phyloP scores from a whole-genome alignment of 2,113 vertebrate species.

The Gymnogyps californianus region DNA sequence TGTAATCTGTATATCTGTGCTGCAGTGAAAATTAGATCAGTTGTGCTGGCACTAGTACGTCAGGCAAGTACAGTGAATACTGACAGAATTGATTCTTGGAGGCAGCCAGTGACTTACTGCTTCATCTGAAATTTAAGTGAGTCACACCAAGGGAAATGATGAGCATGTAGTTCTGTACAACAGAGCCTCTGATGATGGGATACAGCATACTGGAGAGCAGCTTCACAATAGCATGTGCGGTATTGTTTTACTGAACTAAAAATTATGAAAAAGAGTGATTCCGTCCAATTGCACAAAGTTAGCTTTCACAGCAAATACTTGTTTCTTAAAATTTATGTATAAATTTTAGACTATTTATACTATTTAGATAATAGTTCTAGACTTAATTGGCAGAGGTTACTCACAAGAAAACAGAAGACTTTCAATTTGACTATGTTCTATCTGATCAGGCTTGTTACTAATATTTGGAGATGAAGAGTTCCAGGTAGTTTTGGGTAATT shows the following conservation, averaged over 20 bases:
- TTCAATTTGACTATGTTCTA: neutral
- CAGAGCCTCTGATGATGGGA: neutral
- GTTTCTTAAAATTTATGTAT: neutral
- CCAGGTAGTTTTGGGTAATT: neutral
- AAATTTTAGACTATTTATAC: neutral
- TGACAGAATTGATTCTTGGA: neutral
- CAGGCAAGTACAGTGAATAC: neutral
- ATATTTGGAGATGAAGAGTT: neutral
- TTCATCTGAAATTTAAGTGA: neutral
- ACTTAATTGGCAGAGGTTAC: neutral
- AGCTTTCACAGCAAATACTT: neutral
- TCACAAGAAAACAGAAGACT: neutral
- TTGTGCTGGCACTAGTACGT: neutral
- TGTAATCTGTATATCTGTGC: neutral
- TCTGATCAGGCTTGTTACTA: neutral
- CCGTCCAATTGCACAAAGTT: neutral
- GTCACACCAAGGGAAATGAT: neutral
- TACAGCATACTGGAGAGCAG: neutral
- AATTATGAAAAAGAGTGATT: neutral
- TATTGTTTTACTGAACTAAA: neutral
- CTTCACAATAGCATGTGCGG: neutral
- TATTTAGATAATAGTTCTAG: neutral
- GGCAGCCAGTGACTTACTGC: neutral
- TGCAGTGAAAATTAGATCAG: neutral
- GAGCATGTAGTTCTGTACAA: neutral